These are phyloP conservation scores for Mellivora capensis DNA, from an alignment of 2,113 vertebrate genomes.

Conservation along the genomic window DNA sequence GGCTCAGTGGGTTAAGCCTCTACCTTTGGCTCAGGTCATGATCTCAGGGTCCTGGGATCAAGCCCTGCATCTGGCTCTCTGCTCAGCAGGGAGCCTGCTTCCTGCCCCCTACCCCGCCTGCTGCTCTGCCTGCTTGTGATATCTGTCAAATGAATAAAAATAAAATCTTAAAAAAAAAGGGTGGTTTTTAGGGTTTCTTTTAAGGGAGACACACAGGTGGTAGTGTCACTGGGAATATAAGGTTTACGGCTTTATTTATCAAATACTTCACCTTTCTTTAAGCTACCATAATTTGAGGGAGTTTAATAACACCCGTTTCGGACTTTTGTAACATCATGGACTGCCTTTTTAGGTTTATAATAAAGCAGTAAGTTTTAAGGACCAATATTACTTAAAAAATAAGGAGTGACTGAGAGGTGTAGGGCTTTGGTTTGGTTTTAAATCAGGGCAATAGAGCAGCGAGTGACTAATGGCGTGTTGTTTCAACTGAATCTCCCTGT, in stretches of 20 bases:
- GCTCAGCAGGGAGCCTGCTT: no score
- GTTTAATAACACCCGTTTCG: background rate
- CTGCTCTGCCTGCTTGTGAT: no score
- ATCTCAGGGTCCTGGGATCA: no score
- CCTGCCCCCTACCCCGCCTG: no score
- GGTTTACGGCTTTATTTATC: constrained; percentile 91
- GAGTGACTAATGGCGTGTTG: background rate
- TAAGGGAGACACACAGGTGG: constrained; percentile 79
- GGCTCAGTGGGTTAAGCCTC: no score
- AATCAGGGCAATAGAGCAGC: background rate
- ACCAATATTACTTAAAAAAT: constrained; percentile 15
- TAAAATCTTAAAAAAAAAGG: no score
- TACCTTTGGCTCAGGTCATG: no score
- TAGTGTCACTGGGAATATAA: constrained; percentile 86
- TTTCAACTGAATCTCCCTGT: background rate
- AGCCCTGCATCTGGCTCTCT: no score
- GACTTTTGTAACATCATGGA: background rate
- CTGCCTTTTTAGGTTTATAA: background rate
- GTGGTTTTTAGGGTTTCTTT: constrained; percentile 10
- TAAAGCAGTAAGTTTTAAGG: background rate
- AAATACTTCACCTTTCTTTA: constrained; percentile 92
- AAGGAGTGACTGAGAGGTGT: background rate
- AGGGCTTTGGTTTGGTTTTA: background rate
- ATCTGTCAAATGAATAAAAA: no score
- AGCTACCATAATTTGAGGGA: constrained; percentile 50